Conservation (phyloP, 2,113 vertebrate species). For the Odontophorus gujanensis region DNA sequence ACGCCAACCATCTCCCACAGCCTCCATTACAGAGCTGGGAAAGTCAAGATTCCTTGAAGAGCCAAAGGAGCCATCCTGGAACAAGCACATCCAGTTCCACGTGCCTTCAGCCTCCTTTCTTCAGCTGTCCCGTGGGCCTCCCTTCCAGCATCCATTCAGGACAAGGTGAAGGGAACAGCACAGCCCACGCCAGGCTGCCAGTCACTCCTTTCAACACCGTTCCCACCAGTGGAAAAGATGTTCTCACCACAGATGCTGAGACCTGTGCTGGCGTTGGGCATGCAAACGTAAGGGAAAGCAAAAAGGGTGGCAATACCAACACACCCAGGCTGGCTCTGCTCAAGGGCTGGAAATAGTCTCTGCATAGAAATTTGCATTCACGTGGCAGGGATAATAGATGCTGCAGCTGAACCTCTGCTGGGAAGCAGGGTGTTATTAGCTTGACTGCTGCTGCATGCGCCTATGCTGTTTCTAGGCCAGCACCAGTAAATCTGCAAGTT, state of each 20-base stretch:
- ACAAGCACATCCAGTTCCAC: background rate
- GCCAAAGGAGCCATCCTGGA: background rate
- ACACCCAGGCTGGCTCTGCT: constrained; percentile 35
- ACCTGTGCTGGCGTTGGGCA: background rate
- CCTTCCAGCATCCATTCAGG: background rate
- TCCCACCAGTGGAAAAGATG: background rate
- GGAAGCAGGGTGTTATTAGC: constrained; percentile 58
- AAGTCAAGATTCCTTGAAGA: background rate
- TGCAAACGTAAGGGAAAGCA: background rate
- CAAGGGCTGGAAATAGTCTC: constrained; percentile 45
- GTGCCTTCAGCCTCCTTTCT: background rate
- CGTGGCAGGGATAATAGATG: constrained; percentile 47
- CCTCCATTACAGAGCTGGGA: background rate
- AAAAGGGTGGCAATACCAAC: background rate
- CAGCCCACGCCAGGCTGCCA: background rate
- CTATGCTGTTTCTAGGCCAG: constrained; percentile 57
- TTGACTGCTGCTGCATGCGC: constrained; percentile 48
- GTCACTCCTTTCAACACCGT: background rate
- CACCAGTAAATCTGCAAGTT: constrained; percentile 32
- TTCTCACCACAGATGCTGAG: background rate
- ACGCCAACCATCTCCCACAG: background rate
- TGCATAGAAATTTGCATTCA: constrained; percentile 48
- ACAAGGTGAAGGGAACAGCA: background rate
- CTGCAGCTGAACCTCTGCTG: constrained; percentile 50
- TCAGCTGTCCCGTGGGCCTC: background rate